Percentiles rank a stretch among this genome's conserved stretches.
Evolutionary conservation across 2,888 invertebrate genomes (phyloP).

Genomic region (Melieria picta): DNA sequence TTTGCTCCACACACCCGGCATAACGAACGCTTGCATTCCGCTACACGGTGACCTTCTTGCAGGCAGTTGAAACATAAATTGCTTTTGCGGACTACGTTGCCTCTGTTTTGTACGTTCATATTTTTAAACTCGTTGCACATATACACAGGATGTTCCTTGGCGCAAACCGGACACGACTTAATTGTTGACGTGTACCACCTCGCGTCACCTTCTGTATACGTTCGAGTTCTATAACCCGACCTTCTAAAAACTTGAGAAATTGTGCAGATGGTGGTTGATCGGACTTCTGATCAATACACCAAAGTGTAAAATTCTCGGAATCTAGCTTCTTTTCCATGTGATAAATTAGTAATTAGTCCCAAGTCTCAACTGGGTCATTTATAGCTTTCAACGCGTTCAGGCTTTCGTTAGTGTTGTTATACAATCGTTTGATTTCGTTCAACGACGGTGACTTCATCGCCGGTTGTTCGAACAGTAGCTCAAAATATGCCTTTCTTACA

Average conservation of each 20-base stretch:
- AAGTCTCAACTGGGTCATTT: slow-evolving; percentile 21
- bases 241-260: too few species aligned
- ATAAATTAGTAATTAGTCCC: slow-evolving; percentile 33
- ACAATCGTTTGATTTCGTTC: slow-evolving; percentile 30
- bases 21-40: slow-evolving; percentile 21
- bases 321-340: slow-evolving; percentile 37
- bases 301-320: too few species aligned
- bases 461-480: slow-evolving; percentile 24
- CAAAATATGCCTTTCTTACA: slow-evolving; percentile 32
- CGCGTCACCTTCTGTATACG: slow-evolving; percentile 1
- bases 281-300: too few species aligned
- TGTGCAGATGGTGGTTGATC: too few species aligned
- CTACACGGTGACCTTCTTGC: slow-evolving; percentile 26
- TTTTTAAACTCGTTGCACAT: slow-evolving; percentile 29
- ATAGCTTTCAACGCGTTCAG: slow-evolving; percentile 34
- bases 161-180: slow-evolving; percentile 24
- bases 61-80: slow-evolving; percentile 36
- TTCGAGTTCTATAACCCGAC: slow-evolving; percentile 33
- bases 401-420: slow-evolving; percentile 30
- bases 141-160: slow-evolving; percentile 22
- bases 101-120: slow-evolving; percentile 15
- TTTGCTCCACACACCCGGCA: slow-evolving; percentile 28
- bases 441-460: slow-evolving; percentile 16
- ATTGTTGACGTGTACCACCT: slow-evolving; percentile 11
- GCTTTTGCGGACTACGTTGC: slow-evolving; percentile 7